Evolutionary conservation across 2,888 invertebrate genomes (phyloP).

Genomic region (Drosophila villosipedis): DNA sequence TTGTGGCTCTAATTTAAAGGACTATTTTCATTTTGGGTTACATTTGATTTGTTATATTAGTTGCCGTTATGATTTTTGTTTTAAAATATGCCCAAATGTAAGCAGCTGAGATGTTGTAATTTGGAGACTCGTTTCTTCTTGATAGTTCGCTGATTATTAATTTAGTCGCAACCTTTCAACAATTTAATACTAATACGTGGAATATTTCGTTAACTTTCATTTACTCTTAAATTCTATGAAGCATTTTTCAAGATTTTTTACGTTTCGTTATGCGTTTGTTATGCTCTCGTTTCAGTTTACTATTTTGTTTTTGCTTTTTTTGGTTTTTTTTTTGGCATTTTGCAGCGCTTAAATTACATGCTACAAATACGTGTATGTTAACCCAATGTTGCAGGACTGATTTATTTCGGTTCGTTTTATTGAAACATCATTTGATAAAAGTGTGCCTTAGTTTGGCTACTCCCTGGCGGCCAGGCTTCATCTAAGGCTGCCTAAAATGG

Average conservation of each 20-base stretch:
- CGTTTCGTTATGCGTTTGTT: slow-evolving; percentile 13
- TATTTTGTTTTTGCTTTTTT: slow-evolving; percentile 9
- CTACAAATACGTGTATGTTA: slow-evolving; percentile 77
- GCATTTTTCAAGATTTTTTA: slow-evolving; percentile 54
- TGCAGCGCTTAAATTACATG: slow-evolving; percentile 52
- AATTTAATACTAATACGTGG: slow-evolving; percentile 68
- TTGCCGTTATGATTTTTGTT: neutral
- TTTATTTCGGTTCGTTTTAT: slow-evolving; percentile 44
- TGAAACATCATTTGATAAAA: slow-evolving; percentile 51
- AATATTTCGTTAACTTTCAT: slow-evolving; percentile 78
- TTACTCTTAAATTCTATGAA: slow-evolving; percentile 74
- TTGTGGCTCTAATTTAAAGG: neutral
- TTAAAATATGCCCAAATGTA: neutral
- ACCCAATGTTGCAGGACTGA: slow-evolving; percentile 80
- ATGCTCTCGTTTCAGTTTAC: slow-evolving; percentile 28
- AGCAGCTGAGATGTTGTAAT: neutral
- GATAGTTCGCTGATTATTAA: slow-evolving; percentile 11
- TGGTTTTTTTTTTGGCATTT: slow-evolving; percentile 21
- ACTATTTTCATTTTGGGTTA: neutral
- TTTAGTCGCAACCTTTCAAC: slow-evolving; percentile 9
- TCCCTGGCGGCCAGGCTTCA: slow-evolving; percentile 74
- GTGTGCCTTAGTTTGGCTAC: slow-evolving; percentile 45
- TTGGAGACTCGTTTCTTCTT: neutral
- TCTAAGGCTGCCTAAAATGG: slow-evolving; percentile 84
- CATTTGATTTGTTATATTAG: neutral